Base-by-base conservation (phyloP, 2,113 vertebrate genomes). In the Serinus canaria region DNA sequence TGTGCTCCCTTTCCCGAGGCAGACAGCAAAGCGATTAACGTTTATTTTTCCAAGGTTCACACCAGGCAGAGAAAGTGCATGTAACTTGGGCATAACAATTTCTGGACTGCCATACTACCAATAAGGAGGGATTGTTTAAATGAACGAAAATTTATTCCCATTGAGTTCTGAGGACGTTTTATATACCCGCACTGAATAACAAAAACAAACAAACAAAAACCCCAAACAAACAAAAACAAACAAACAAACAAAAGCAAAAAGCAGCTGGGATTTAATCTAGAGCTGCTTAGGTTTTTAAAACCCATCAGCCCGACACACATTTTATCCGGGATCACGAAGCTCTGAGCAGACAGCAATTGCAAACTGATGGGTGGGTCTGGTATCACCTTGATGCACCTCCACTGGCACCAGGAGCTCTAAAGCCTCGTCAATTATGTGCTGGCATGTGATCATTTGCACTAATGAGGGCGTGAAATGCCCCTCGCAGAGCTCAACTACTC, bases 401-500 rank as follows among this genome's bases (percentile, higher is more conserved):
- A 13, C 10, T 30, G 1, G 24, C 56, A 33, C 8, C 25, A 22
- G 11, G 1, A 20, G 16, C 4, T 13, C 17, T 2, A n/a, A 25
- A 1, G 1, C 30, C 31, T 11, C 2, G 8, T 6, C 16, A 9
- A 2, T 27, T 35, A 43, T 1, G 9, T 11, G n/a, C 4, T 49
- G 5, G 59, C 37, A 46, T 19, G 16, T 2, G 25, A 8, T 9
- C 19, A 3, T 4, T 14, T 2, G 20, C 56, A 13, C 3, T 6
- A 58, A 52, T 0, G 5, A 20, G 4, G 33, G 49, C 1, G 12
- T 5, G 10, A 2, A 59, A 23, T 1, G 9, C n/a, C 37, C 2
- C 23, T 20, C 8, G 4, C 39, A 5, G 30, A 44, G 46, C 13
- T 47, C 15, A 14, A 19, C 28, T 8, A 13, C 2, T 3, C 10